A percentile compares a stretch with the other conserved stretches of the same genome.
phyloP scores from a whole-genome alignment of 2,113 vertebrate species.

The Chaetura pelagica region DNA sequence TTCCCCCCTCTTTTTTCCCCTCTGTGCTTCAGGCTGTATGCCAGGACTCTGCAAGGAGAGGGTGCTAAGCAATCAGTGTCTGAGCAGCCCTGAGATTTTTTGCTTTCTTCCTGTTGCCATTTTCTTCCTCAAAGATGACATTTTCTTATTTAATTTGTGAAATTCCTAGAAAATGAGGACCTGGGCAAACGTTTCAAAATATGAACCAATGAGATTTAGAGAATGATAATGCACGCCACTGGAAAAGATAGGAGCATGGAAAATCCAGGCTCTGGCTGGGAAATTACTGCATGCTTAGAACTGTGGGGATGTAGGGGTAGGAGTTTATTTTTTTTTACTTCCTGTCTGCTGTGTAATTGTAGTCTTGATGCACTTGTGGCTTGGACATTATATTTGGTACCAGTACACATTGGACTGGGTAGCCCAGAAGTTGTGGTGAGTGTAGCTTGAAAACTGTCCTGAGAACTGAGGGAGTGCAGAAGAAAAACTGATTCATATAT shows the following conservation, averaged over 20 bases:
- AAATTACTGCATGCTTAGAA: not conserved
- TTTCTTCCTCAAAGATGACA: slow-evolving; percentile 10
- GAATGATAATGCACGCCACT: slow-evolving; percentile 8
- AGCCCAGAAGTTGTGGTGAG: not conserved
- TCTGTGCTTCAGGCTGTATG: not conserved
- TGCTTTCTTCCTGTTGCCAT: not conserved
- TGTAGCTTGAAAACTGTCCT: not conserved
- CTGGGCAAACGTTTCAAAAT: not conserved
- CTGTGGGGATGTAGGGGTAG: slow-evolving; percentile 8
- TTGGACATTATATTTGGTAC: slow-evolving; percentile 27
- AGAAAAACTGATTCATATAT: not conserved
- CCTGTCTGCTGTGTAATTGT: slow-evolving; percentile 36
- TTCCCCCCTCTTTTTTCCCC: not conserved
- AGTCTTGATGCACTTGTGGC: slow-evolving; percentile 40
- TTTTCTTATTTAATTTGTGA: not conserved
- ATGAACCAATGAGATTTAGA: not conserved
- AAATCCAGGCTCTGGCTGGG: slow-evolving; percentile 42
- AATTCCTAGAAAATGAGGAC: slow-evolving; percentile 58
- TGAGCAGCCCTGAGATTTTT: not conserved
- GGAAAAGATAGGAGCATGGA: slow-evolving; percentile 47
- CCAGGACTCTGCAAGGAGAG: not conserved
- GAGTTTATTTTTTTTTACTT: slow-evolving; percentile 15
- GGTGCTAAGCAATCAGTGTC: not conserved
- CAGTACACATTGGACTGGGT: not conserved
- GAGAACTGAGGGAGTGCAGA: not conserved